Conservation (phyloP, 1,140 invertebrate genomes). For the Lerema accius region DNA sequence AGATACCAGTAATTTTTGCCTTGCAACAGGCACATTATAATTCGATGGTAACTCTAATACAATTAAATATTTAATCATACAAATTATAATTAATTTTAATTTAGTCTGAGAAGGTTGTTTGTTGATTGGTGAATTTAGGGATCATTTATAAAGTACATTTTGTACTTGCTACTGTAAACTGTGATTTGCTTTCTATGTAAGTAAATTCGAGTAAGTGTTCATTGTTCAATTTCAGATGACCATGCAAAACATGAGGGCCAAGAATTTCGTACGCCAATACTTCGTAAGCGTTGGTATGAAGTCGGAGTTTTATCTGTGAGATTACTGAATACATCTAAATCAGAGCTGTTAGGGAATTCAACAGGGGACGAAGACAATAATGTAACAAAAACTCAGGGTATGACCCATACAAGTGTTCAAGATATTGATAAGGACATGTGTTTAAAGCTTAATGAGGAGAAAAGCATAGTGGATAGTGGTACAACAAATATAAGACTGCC, state of each 20-base stretch:
- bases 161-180: too few species aligned
- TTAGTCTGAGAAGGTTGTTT: too few species aligned
- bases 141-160: too few species aligned
- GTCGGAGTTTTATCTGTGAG: slow-evolving; percentile 61
- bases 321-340: slow-evolving; percentile 25
- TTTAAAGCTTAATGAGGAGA: slow-evolving; percentile 59
- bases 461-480: slow-evolving; percentile 73
- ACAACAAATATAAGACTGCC: slow-evolving; percentile 73
- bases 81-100: too few species aligned
- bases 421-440: slow-evolving; percentile 55
- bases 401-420: slow-evolving; percentile 19
- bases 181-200: slow-evolving; percentile 1
- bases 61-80: too few species aligned
- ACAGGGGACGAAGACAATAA: slow-evolving; percentile 10
- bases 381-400: slow-evolving; percentile 28
- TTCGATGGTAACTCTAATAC: too few species aligned
- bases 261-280: slow-evolving; percentile 58
- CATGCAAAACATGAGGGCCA: slow-evolving; percentile 29
- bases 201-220: too few species aligned
- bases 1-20: too few species aligned
- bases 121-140: too few species aligned
- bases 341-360: not conserved
- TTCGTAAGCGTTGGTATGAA: slow-evolving; percentile 71
- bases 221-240: slow-evolving; percentile 49
- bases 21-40: too few species aligned